A percentile compares a stretch with the other conserved stretches of the same genome.
These are phyloP conservation scores for Spodoptera litura DNA, from an alignment of 1,140 invertebrate genomes.

Conservation along the genomic window DNA sequence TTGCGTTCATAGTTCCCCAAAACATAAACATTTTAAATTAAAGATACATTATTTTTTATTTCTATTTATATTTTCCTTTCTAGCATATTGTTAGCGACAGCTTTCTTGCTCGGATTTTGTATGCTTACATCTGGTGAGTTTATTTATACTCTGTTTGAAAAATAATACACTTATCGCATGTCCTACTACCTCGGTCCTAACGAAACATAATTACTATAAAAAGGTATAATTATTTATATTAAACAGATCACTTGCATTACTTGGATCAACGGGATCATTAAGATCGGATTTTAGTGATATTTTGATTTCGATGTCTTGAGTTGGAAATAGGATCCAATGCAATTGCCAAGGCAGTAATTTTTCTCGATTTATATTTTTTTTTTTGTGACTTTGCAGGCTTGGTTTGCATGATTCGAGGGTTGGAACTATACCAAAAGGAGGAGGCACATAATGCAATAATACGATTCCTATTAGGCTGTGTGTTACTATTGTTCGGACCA, in stretches of 20 bases:
- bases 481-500: conserved; percentile 21
- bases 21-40: too few species aligned
- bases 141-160: neutral
- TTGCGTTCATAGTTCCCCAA: too few species aligned
- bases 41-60: too few species aligned
- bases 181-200: neutral
- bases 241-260: too few species aligned
- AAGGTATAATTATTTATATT: too few species aligned
- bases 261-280: too few species aligned
- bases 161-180: neutral
- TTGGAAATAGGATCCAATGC: too few species aligned
- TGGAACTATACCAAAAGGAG: conserved; percentile 13
- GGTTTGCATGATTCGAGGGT: conserved; percentile 3
- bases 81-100: conserved; percentile 6
- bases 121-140: conserved; percentile 29
- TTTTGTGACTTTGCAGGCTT: conserved; percentile 7
- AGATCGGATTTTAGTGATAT: too few species aligned
- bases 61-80: neutral
- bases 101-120: neutral
- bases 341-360: too few species aligned
- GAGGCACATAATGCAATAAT: conserved; percentile 25
- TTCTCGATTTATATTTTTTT: too few species aligned
- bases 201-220: too few species aligned
- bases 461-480: conserved; percentile 1
- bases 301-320: too few species aligned